Base-by-base conservation (phyloP, 1,140 invertebrate genomes). In the Aethina tumida region DNA sequence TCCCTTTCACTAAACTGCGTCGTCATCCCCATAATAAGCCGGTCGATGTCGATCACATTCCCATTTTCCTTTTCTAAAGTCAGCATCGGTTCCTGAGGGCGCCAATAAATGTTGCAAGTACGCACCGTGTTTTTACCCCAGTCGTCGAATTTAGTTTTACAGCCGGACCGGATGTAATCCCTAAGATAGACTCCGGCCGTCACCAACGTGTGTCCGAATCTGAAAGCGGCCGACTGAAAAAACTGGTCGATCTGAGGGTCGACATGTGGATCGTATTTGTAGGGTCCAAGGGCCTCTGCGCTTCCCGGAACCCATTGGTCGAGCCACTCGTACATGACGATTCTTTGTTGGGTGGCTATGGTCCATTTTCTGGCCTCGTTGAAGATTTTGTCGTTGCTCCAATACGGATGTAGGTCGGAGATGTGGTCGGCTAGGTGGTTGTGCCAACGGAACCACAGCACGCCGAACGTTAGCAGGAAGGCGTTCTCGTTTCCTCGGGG, bases 191-290 rank as follows among this genome's bases (percentile, higher is more conserved):
- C 62, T 12, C 64, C 73, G 16, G 68, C 60, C 15, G 71, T 65
- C 9, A 75, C 71, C 12, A 78, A 47, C 3, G 79, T 75, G 50
- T 80, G 75, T 2, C 77, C 76, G 58, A 78, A 82, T 41, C 76
- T 59, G 62, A 80, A 77, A 2, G 78, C 78, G 8, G 77, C 75
- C 4, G 75, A 64, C 55, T 80, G 76, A 53, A 82, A 82, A 39
- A 77, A 70, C 38, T 81, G 75, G 13, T 75, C 70, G 30, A 82
- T 75, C 45, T 78, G 75, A 5, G 79, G 77, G 58, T 80, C 70
- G 16, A 77, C 58, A 36, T 62, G 65, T 0, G 71, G 65, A 47
- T 79, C 63, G 51, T 82, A 81, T 19, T 64, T 65, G 47, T n/a
- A 84, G n/a, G 29, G 0, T 10, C 35, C 9, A 6, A 57, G 20